Base-by-base conservation (phyloP, 2,888 invertebrate species). In the Limnephilus lunatus region DNA sequence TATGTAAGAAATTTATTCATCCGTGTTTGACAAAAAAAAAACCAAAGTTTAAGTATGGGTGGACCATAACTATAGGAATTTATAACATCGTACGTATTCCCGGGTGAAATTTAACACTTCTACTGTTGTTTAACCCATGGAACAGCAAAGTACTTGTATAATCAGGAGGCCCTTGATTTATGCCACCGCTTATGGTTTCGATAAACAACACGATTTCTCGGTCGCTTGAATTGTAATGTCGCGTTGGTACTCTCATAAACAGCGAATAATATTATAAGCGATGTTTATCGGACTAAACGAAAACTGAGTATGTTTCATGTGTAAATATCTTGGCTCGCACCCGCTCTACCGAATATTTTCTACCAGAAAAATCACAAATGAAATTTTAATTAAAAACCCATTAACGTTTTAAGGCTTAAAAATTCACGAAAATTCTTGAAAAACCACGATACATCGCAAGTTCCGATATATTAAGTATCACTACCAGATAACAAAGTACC, bases 1-100 rank as follows among this genome's bases (percentile, higher is more conserved):
- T 87, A 87, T 87, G 32, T 87, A 53, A 53, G 87, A 32, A 87
- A 87, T 87, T 87, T 87, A 87, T 87, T 87, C 87, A 87, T 87
- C 87, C 87, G 87, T 87, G 53, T 87, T 87, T 87, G 87, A 68
- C 87, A 87, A 87, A 87, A 87, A n/a, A 87, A 87, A 87, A 86
- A 35, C 15, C 53, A 19, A 53, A 87, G 48, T 30, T 35, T 31
- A 30, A 87, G 31, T 87, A 87, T 87, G 68, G 87, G 19, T 31
- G 53, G 87, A 35, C 87, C 53, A 53, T 87, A 31, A 68, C 68
- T 87, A 53, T 32, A 53, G 87, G 68, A 53, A 87, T 68, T 87
- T 87, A 87, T 68, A 68, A 87, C 87, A 48, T 44, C 83, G 30
- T 35, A 48, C 15, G 30, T 44, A 44, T 5, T 68, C 68, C 25